phyloP scores from a whole-genome alignment of 2,797 vertebrate genomes.

The Cercopithecus diana region DNA sequence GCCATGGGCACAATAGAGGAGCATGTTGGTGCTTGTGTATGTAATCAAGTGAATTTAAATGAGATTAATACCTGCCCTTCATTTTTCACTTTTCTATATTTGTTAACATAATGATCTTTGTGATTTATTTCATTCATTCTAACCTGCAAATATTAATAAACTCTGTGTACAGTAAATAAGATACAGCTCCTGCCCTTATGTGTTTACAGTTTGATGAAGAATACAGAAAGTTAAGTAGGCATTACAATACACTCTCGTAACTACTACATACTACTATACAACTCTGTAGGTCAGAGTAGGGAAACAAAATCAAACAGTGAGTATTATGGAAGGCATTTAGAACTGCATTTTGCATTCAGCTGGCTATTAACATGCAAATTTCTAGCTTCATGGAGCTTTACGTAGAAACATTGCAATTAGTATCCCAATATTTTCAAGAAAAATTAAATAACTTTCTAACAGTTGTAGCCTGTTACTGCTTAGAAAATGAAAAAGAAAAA shows the following conservation, averaged over 20 bases:
- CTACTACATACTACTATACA: not conserved
- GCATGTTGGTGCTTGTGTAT: not conserved
- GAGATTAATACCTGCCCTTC: not conserved
- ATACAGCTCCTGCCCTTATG: not conserved
- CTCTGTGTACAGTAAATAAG: not conserved
- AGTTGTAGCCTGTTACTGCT: not conserved
- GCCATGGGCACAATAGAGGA: not conserved
- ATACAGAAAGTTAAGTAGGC: not conserved
- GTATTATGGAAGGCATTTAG: not conserved
- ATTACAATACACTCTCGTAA: not conserved
- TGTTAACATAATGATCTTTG: not conserved
- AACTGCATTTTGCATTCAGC: not conserved
- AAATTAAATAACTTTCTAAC: not conserved
- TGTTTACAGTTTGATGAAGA: not conserved
- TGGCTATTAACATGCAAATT: not conserved
- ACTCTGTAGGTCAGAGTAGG: not conserved
- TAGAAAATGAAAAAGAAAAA: not conserved
- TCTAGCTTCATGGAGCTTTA: not conserved
- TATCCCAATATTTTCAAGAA: not conserved
- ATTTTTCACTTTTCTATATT: not conserved
- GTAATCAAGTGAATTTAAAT: not conserved
- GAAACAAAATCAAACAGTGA: not conserved
- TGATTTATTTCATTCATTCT: slow-evolving; percentile 37
- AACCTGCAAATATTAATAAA: not conserved
- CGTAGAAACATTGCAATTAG: not conserved